Percentiles rank a stretch among this genome's conserved stretches.
Evolutionary conservation across 2,113 vertebrate species (phyloP).

Genomic region (Axis porcinus): DNA sequence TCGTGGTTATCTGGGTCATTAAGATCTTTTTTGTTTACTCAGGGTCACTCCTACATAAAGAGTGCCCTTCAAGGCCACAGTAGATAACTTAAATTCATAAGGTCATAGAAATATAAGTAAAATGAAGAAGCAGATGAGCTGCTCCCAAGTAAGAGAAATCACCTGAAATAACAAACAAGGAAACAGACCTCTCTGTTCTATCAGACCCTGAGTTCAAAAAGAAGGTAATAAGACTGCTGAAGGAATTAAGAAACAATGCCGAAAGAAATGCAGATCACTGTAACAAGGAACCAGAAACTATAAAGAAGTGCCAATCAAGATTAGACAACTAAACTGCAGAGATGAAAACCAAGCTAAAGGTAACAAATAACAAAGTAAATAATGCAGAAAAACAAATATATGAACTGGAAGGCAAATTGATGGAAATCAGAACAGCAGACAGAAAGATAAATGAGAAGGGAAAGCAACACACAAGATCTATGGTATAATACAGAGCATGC

Average conservation of each 20-base stretch:
- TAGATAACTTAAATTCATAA: not conserved
- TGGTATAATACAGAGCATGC: not conserved
- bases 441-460: not conserved
- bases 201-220: not conserved
- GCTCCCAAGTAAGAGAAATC: not conserved
- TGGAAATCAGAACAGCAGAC: not conserved
- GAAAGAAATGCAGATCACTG: not conserved
- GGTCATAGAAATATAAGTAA: not conserved
- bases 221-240: not conserved
- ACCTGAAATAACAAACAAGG: not conserved
- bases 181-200: not conserved
- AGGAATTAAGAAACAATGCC: not conserved
- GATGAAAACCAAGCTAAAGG: not conserved
- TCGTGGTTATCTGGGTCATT: not conserved
- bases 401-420: not conserved
- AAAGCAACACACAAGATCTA: not conserved
- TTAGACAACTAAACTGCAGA: not conserved
- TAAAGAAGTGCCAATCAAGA: not conserved
- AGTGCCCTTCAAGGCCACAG: not conserved
- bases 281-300: not conserved
- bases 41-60: not conserved
- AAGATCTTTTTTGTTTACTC: not conserved
- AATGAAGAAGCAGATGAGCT: not conserved
- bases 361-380: not conserved
- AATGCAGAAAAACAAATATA: not conserved